phyloP scores from a whole-genome alignment of 2,113 vertebrate species.

The Campylomormyrus numenius region DNA sequence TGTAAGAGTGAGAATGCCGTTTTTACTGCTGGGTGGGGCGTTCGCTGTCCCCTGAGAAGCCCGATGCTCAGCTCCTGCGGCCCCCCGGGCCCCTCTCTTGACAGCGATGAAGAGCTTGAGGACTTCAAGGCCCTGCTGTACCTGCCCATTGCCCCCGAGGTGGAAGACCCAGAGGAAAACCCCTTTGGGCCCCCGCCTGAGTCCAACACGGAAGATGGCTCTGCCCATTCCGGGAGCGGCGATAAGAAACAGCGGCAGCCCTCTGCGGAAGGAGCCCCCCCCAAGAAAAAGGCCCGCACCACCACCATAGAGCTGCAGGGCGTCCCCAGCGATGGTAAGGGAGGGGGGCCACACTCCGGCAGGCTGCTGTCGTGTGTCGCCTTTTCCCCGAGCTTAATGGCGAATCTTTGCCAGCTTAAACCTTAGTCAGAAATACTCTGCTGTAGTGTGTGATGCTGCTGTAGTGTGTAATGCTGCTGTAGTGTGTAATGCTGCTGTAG shows the following conservation, averaged over 20 bases:
- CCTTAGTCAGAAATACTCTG: background rate
- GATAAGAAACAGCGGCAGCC: constrained; percentile 86
- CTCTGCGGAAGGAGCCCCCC: constrained; percentile 78
- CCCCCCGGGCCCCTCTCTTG: constrained; percentile 16
- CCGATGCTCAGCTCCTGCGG: background rate
- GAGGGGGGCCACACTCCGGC: background rate
- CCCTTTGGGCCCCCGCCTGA: constrained; percentile 91
- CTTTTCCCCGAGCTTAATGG: background rate
- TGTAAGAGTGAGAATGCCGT: background rate
- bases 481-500: background rate
- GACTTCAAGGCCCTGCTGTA: constrained; percentile 90
- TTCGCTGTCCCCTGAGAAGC: no score
- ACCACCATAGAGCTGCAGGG: constrained; percentile 96
- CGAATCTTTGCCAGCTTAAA: background rate
- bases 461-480: no score
- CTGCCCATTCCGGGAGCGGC: constrained; percentile 43
- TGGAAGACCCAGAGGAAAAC: constrained; percentile 96
- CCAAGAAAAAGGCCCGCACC: constrained; percentile 95
- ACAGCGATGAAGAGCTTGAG: constrained; percentile 91
- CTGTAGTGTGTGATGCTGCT: background rate
- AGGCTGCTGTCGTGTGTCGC: background rate
- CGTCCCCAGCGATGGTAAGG: constrained; percentile 87
- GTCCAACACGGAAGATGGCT: constrained; percentile 67
- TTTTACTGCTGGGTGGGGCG: background rate
- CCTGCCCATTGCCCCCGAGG: constrained; percentile 92